Base-by-base conservation (phyloP, 2,113 vertebrate species). In the Brevimyrus niger region DNA sequence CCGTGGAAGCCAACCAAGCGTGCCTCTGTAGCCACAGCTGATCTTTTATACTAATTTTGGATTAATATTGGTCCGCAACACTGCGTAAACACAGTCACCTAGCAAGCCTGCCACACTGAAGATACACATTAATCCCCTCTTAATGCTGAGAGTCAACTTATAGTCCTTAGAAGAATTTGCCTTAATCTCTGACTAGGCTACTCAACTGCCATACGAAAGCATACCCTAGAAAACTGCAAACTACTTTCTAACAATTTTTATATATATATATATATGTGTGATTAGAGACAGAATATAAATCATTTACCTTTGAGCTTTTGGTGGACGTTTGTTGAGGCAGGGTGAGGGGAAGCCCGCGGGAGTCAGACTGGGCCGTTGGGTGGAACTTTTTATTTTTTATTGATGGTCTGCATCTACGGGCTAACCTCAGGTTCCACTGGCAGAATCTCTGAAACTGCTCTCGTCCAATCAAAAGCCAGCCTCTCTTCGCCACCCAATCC, bases 31-130 rank as follows among this genome's bases (percentile, higher is more conserved):
- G 95, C 94, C 95, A 96, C 96, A 97, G 97, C 97, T 98, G 97
- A 98, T 98, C 98, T 98, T 99, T 98, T 98, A 97, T 98, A 98
- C 98, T 98, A 98, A 98, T 99, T 99, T 98, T 95, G 97, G 97
- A 98, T 99, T 99, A 99, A 99, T 98, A 97, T 95, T 97, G 97
- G 97, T 96, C 97, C 97, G 95, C 96, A 95, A 96, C 96, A 95
- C 96, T 97, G 97, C 97, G 96, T 98, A 98, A 98, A 99, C 97
- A 98, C 94, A 93, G 95, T 92, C 92, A 95, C 96, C 95, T 97
- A 96, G 96, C 96, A 94, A 96, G 96, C 97, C 95, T 96, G 97
- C 97, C 97, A 97, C 97, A 96, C 96, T 95, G 95, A 94, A 98
- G 97, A 97, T 97, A 97, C 98, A 97, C 97, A 97, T 98, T 99